Conservation (phyloP, 1,140 invertebrate species). For the Dendroctonus ponderosae region DNA sequence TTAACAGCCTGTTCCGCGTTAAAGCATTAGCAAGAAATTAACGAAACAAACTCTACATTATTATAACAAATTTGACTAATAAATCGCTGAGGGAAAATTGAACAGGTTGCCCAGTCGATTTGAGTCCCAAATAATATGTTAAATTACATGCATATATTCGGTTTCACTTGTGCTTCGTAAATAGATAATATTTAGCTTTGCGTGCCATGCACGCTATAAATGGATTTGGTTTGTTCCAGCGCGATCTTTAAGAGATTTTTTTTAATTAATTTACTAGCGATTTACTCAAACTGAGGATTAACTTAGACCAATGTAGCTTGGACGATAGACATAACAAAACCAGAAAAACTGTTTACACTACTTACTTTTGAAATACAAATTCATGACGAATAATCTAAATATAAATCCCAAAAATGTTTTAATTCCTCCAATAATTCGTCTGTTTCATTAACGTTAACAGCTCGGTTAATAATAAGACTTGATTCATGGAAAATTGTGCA, state of each 20-base stretch:
- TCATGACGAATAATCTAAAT: constrained; percentile 20
- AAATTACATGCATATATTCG: background rate
- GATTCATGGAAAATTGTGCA: constrained; percentile 26
- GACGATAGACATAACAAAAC: too few species aligned
- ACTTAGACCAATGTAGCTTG: too few species aligned
- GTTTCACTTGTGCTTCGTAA: too few species aligned
- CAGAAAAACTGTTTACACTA: too few species aligned
- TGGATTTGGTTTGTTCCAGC: too few species aligned
- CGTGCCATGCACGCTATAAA: too few species aligned
- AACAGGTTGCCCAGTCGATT: constrained; percentile 4
- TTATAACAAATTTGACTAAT: constrained; percentile 32
- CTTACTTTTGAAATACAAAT: background rate
- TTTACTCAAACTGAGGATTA: too few species aligned
- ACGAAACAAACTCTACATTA: constrained; percentile 25
- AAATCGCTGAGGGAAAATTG: constrained; percentile 20
- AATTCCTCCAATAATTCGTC: constrained; percentile 19
- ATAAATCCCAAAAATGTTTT: constrained; percentile 21
- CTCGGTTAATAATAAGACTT: constrained; percentile 16
- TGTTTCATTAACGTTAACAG: constrained; percentile 25
- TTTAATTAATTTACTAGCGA: too few species aligned
- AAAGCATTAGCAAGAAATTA: constrained; percentile 31
- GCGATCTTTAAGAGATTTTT: too few species aligned
- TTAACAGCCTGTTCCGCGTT: constrained; percentile 21
- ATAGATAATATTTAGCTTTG: too few species aligned
- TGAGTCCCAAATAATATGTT: constrained; percentile 15